phyloP scores from a whole-genome alignment of 2,888 invertebrate genomes.

The Drosophila algonquin region DNA sequence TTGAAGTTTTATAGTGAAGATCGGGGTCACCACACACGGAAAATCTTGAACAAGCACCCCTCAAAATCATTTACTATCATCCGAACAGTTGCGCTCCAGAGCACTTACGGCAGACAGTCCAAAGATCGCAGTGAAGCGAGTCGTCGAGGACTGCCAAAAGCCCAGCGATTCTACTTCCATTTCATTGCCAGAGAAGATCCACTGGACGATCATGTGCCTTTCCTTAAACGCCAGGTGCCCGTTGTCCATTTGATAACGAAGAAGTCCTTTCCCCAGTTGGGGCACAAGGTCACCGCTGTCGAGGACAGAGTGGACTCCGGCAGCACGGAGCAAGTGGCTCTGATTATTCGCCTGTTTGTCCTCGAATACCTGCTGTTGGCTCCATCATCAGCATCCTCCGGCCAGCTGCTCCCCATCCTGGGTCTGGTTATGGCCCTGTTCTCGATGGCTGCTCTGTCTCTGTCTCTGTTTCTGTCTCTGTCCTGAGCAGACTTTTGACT shows the following conservation, averaged over 20 bases:
- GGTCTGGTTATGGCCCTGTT: neutral
- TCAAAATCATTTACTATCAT: too few relatives aligned
- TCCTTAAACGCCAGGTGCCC: slow-evolving; percentile 85
- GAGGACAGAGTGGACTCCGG: slow-evolving; percentile 89
- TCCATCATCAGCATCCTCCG: neutral
- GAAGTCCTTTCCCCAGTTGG: slow-evolving; percentile 92
- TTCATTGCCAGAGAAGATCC: slow-evolving; percentile 86
- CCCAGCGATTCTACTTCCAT: slow-evolving; percentile 81
- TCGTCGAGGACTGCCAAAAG: slow-evolving; percentile 46
- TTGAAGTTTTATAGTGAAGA: too few relatives aligned
- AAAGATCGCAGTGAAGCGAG: too few relatives aligned
- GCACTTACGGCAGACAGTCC: too few relatives aligned
- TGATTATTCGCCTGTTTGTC: slow-evolving; percentile 93
- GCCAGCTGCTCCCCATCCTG: neutral
- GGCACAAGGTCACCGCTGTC: slow-evolving; percentile 94
- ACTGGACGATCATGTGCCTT: slow-evolving; percentile 97
- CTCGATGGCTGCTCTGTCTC: neutral
- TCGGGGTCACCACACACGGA: too few relatives aligned
- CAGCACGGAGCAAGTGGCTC: slow-evolving; percentile 94
- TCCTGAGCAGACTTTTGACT: slow-evolving; percentile 5
- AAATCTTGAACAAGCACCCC: too few relatives aligned
- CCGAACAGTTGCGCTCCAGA: too few relatives aligned
- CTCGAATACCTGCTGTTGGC: slow-evolving; percentile 87
- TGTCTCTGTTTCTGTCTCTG: neutral
- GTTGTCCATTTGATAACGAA: slow-evolving; percentile 94